These are phyloP conservation scores for Dendrolimus kikuchii DNA, from an alignment of 1,140 invertebrate genomes.

Conservation along the genomic window DNA sequence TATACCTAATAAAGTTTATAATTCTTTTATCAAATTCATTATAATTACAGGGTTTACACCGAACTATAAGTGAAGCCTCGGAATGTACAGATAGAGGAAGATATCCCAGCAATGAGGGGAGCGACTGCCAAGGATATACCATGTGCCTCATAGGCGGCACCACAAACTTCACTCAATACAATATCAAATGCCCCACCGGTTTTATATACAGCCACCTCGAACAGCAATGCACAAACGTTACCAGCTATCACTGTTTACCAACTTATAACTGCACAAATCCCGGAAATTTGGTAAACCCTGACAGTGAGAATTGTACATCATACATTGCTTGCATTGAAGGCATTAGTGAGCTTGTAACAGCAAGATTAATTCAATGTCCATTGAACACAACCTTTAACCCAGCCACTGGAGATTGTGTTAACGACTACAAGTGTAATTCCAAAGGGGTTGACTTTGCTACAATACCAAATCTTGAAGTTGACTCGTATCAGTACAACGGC, in stretches of 20 bases:
- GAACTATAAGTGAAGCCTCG: constrained; percentile 16
- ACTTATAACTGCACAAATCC: constrained; percentile 31
- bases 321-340: constrained; percentile 44
- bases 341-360: constrained; percentile 25
- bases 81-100: constrained; percentile 37
- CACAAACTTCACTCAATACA: constrained; percentile 31
- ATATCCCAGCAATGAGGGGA: constrained; percentile 36
- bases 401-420: constrained; percentile 26
- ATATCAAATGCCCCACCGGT: constrained; percentile 39
- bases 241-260: constrained; percentile 37
- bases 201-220: constrained; percentile 47
- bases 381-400: constrained; percentile 26
- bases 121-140: constrained; percentile 43
- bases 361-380: constrained; percentile 38
- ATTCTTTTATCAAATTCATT: constrained; percentile 12
- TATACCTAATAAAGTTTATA: neutral
- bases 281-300: constrained; percentile 28
- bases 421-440: constrained; percentile 22
- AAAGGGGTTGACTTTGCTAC: constrained; percentile 2
- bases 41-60: constrained; percentile 33
- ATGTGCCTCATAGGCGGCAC: constrained; percentile 37
- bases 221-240: constrained; percentile 45
- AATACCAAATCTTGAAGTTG: neutral
- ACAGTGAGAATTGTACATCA: constrained; percentile 22
- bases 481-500: too few relatives aligned